Evolutionary conservation across 2,113 vertebrate species (phyloP).

Genomic region (Dermatemys mawii): DNA sequence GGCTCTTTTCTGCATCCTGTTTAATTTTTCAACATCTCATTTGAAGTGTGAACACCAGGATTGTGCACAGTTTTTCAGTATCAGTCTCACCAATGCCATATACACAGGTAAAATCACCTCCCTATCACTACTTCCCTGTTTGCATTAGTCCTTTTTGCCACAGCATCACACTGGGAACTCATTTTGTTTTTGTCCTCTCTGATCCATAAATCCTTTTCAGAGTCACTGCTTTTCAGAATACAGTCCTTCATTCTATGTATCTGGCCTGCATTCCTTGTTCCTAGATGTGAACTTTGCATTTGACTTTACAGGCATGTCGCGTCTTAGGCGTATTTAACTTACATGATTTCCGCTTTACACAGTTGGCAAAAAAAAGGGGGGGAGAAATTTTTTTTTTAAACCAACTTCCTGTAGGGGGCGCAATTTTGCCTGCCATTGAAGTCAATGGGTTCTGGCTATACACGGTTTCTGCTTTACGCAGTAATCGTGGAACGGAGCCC

Average conservation of each 20-base stretch:
- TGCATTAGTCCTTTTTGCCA: neutral
- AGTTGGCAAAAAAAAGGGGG: no score
- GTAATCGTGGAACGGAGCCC: no score
- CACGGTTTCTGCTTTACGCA: no score
- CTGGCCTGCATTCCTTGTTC: neutral
- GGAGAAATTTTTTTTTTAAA: no score
- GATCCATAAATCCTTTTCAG: no score
- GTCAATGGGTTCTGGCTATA: neutral
- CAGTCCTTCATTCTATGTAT: neutral
- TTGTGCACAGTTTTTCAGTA: neutral
- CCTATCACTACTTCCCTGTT: neutral
- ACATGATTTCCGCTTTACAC: no score
- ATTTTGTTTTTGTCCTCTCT: neutral
- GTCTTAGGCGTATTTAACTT: no score
- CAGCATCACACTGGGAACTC: neutral
- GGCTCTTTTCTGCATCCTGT: neutral
- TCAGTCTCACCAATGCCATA: neutral
- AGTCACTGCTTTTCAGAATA: no score
- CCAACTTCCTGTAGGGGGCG: no score
- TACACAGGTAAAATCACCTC: neutral
- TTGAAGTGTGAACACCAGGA: neutral
- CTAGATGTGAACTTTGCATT: neutral
- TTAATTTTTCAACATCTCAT: neutral
- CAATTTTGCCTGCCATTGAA: no score
- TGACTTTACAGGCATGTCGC: no score